Evolutionary conservation across 2,797 vertebrate species (phyloP).

Genomic region (Aulostomus chinensis): DNA sequence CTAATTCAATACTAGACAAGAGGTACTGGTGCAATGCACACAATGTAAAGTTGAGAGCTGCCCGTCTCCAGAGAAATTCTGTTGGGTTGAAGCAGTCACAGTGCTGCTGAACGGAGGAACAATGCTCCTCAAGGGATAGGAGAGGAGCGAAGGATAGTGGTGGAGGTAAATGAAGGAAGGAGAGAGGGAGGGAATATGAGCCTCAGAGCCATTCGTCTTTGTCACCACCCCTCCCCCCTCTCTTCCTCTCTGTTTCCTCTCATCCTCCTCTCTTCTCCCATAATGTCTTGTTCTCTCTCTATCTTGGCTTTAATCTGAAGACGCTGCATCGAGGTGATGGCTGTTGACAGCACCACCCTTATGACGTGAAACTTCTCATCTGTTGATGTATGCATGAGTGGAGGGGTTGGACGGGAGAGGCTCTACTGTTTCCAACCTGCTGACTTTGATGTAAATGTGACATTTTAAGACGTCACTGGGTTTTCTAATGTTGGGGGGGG

Average conservation of each 20-base stretch:
- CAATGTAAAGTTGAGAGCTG: slow-evolving; percentile 18
- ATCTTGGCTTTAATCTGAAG: slow-evolving; percentile 33
- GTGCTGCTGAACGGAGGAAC: slow-evolving; percentile 55
- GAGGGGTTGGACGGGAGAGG: no score
- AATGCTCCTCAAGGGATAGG: slow-evolving; percentile 50
- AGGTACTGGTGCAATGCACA: slow-evolving; percentile 43
- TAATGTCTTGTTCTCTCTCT: slow-evolving; percentile 20
- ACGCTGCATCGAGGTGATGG: slow-evolving; percentile 22
- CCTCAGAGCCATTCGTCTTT: slow-evolving; percentile 64
- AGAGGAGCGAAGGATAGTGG: neutral
- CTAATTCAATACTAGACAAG: neutral
- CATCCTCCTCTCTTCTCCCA: slow-evolving; percentile 15
- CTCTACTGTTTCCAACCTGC: no score
- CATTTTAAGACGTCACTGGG: no score
- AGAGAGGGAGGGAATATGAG: slow-evolving; percentile 35
- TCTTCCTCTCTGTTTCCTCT: slow-evolving; percentile 19
- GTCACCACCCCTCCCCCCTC: slow-evolving; percentile 52
- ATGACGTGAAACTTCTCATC: slow-evolving; percentile 30
- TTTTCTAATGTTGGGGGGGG: no score
- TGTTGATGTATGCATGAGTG: neutral
- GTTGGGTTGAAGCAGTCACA: slow-evolving; percentile 1
- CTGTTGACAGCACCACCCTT: slow-evolving; percentile 32
- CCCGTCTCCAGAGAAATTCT: no score
- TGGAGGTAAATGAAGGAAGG: slow-evolving; percentile 36
- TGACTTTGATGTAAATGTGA: no score